A percentile compares a stretch with the other conserved stretches of the same genome.
Conservation (phyloP, 2,888 invertebrate genomes). For the Malacosoma neustria region DNA sequence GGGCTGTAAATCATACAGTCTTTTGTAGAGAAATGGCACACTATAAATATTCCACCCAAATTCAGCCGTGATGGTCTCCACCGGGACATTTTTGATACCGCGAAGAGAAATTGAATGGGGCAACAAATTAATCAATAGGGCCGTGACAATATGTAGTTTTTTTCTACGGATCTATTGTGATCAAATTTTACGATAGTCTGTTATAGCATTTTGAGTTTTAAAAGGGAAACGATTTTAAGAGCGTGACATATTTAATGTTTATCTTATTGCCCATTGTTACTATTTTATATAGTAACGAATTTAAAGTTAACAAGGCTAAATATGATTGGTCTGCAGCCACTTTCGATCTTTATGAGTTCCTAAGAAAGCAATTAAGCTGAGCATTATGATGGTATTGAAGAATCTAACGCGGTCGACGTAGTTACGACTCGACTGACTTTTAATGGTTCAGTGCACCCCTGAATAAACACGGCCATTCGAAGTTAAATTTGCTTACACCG, state of each 20-base stretch:
- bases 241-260: no score
- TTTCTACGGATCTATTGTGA: slow-evolving; percentile 34
- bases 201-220: slow-evolving; percentile 19
- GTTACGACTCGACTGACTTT: slow-evolving; percentile 56
- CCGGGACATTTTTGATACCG: slow-evolving; percentile 47
- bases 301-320: slow-evolving; percentile 42
- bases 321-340: slow-evolving; percentile 49
- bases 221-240: slow-evolving; percentile 27
- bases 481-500: slow-evolving; percentile 71
- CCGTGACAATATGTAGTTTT: slow-evolving; percentile 41
- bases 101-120: slow-evolving; percentile 61
- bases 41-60: slow-evolving; percentile 67
- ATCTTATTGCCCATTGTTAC: slow-evolving; percentile 24
- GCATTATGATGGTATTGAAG: slow-evolving; percentile 69
- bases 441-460: slow-evolving; percentile 72
- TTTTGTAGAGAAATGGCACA: slow-evolving; percentile 66
- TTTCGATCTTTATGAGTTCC: slow-evolving; percentile 60
- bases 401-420: slow-evolving; percentile 64
- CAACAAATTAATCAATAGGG: slow-evolving; percentile 65
- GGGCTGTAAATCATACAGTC: slow-evolving; percentile 69
- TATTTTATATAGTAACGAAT: slow-evolving; percentile 46
- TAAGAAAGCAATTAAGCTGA: slow-evolving; percentile 67
- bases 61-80: slow-evolving; percentile 50
- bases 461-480: slow-evolving; percentile 65
- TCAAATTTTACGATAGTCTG: slow-evolving; percentile 30